Percentiles rank a stretch among this genome's conserved stretches.
These are phyloP conservation scores for Eupithecia centaureata DNA, from an alignment of 2,888 invertebrate genomes.

Conservation along the genomic window DNA sequence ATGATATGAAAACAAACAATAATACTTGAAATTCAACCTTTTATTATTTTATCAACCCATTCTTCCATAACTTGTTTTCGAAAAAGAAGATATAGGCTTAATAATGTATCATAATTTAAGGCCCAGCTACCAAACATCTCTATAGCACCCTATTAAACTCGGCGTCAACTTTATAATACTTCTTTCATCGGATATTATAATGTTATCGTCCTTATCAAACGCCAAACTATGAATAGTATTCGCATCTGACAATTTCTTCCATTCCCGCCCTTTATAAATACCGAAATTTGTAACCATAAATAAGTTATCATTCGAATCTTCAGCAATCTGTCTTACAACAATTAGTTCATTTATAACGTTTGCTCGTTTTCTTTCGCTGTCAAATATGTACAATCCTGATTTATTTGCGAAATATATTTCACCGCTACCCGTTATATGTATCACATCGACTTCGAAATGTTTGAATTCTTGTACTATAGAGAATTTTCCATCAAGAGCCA, in stretches of 20 bases:
- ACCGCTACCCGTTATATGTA: constrained; percentile 53
- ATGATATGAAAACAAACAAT: too few species aligned
- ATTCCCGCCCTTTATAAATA: constrained; percentile 49
- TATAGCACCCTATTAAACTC: constrained; percentile 53
- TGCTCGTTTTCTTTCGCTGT: constrained; percentile 46
- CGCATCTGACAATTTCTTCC: constrained; percentile 53
- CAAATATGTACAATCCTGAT: constrained; percentile 61
- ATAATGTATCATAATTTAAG: too few species aligned
- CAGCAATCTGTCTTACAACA: constrained; percentile 63
- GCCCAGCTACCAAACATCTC: not conserved
- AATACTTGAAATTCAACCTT: too few species aligned
- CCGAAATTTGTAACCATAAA: constrained; percentile 66
- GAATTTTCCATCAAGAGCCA: constrained; percentile 64
- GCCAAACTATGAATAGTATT: constrained; percentile 62
- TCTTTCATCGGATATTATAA: constrained; percentile 63
- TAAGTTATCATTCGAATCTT: constrained; percentile 61
- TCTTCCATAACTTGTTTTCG: not conserved
- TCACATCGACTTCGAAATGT: constrained; percentile 62
- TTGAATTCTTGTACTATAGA: constrained; percentile 63
- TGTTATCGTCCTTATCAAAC: constrained; percentile 66
- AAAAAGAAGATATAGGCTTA: not conserved
- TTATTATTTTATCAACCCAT: not conserved
- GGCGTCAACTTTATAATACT: constrained; percentile 56
- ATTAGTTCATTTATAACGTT: constrained; percentile 55
- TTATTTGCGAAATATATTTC: constrained; percentile 64